Conservation (phyloP, 2,113 vertebrate genomes). For the Labeo catla region DNA sequence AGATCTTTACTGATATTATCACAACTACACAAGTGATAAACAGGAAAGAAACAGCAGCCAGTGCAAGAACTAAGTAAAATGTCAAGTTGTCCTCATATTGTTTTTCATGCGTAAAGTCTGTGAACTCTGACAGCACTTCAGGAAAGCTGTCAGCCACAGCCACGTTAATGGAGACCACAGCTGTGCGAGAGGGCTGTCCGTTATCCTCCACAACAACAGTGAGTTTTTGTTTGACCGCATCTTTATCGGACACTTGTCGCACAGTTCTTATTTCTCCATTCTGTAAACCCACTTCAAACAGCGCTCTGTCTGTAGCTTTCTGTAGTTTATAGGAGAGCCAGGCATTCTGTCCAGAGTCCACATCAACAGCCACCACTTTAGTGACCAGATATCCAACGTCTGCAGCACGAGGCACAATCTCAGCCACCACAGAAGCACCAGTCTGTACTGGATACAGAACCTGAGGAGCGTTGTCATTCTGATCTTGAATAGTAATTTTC, state of each 20-base stretch:
- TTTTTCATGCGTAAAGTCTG: slow-evolving; percentile 40
- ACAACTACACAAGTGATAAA: slow-evolving; percentile 54
- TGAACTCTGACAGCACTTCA: slow-evolving; percentile 44
- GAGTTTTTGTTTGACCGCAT: slow-evolving; percentile 58
- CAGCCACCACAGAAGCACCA: slow-evolving; percentile 51
- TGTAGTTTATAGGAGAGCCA: slow-evolving; percentile 72
- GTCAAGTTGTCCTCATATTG: slow-evolving; percentile 54
- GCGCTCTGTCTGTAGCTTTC: slow-evolving; percentile 57
- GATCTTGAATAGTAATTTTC: slow-evolving; percentile 59
- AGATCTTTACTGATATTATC: slow-evolving; percentile 59
- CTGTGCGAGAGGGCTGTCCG: slow-evolving; percentile 52
- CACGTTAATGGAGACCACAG: slow-evolving; percentile 53
- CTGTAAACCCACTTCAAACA: slow-evolving; percentile 57
- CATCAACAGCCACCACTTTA: slow-evolving; percentile 73
- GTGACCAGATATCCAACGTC: slow-evolving; percentile 71
- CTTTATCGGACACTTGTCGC: slow-evolving; percentile 51
- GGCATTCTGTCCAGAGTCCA: slow-evolving; percentile 73
- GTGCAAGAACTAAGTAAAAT: slow-evolving; percentile 61
- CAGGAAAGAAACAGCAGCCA: slow-evolving; percentile 61
- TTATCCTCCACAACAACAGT: slow-evolving; percentile 63
- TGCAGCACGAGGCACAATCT: slow-evolving; percentile 63
- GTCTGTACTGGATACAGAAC: slow-evolving; percentile 69
- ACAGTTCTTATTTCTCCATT: slow-evolving; percentile 62
- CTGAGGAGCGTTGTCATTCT: slow-evolving; percentile 77
- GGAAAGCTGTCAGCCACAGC: slow-evolving; percentile 51